A percentile compares a stretch with the other conserved stretches of the same genome.
Evolutionary conservation across 1,140 invertebrate species (phyloP).

Genomic region (Charaxes varanes): DNA sequence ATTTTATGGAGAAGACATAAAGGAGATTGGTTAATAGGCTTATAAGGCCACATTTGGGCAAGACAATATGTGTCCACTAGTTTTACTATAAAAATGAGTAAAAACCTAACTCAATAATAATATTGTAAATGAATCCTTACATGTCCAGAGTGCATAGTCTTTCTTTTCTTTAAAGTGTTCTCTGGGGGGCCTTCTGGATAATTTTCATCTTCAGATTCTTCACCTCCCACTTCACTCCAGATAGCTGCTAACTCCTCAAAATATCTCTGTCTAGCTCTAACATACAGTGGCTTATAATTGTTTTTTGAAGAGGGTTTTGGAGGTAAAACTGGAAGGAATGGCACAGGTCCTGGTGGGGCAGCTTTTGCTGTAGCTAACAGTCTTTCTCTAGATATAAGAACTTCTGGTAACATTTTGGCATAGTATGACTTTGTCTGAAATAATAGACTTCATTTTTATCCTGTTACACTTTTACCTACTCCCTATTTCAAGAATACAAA

Average conservation of each 20-base stretch:
- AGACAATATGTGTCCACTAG: no score
- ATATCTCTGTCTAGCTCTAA: conserved; percentile 62
- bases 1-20: no score
- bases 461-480: neutral
- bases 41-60: no score
- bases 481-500: no score
- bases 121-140: conserved; percentile 26
- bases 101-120: no score
- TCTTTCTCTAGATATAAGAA: conserved; percentile 56
- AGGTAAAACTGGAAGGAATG: conserved; percentile 39
- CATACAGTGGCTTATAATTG: conserved; percentile 52
- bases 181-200: conserved; percentile 78
- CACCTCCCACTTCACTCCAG: conserved; percentile 77
- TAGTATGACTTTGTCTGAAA: conserved; percentile 63
- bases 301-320: conserved; percentile 47
- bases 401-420: conserved; percentile 62
- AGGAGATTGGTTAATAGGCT: no score
- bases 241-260: conserved; percentile 74
- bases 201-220: conserved; percentile 82
- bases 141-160: conserved; percentile 34
- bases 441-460: conserved; percentile 3
- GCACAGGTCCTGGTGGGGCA: conserved; percentile 49
- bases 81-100: no score
- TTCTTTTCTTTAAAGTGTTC: conserved; percentile 42
- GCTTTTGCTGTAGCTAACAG: conserved; percentile 49